Percentiles rank a stretch among this genome's conserved stretches.
phyloP scores from a whole-genome alignment of 53 echinoderm and acorn worm genomes.

The Holothuria leucospilota region DNA sequence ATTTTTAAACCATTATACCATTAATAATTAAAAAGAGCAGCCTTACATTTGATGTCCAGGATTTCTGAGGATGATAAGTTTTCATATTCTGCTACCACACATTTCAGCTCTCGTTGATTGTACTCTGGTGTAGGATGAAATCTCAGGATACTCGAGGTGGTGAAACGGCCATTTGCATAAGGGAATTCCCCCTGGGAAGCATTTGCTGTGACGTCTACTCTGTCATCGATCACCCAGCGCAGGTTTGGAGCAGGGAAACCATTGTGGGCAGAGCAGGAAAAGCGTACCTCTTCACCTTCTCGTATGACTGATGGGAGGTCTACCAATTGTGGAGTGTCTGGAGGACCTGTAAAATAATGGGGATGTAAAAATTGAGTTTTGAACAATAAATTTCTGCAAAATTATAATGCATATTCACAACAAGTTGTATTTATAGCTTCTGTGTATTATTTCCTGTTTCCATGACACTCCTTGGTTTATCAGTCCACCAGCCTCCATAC shows the following conservation, averaged over 20 bases:
- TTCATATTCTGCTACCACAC: constrained; percentile 32
- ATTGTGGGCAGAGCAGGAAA: constrained; percentile 38
- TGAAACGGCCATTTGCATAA: not conserved
- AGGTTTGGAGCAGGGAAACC: constrained; percentile 37
- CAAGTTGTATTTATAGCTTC: too few species aligned
- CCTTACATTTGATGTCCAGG: constrained; percentile 38
- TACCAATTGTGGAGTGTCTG: constrained; percentile 21
- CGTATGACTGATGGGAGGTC: not conserved
- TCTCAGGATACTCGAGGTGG: not conserved
- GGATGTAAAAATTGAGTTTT: too few species aligned
- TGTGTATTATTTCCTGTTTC: too few species aligned
- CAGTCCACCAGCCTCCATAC: too few species aligned
- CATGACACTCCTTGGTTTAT: too few species aligned
- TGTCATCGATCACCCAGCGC: constrained; percentile 27
- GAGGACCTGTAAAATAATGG: constrained; percentile 15
- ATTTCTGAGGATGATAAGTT: not conserved
- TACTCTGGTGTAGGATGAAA: constrained; percentile 10
- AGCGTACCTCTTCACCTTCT: constrained; percentile 15
- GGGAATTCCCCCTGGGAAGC: not conserved
- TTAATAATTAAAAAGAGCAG: too few species aligned
- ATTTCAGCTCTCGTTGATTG: constrained; percentile 18
- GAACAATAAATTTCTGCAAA: too few species aligned
- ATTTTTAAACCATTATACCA: too few species aligned
- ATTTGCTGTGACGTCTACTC: constrained; percentile 1
- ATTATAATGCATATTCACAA: too few species aligned